Conservation (phyloP, 2,888 invertebrate genomes). For the Pegoplata infirma region DNA sequence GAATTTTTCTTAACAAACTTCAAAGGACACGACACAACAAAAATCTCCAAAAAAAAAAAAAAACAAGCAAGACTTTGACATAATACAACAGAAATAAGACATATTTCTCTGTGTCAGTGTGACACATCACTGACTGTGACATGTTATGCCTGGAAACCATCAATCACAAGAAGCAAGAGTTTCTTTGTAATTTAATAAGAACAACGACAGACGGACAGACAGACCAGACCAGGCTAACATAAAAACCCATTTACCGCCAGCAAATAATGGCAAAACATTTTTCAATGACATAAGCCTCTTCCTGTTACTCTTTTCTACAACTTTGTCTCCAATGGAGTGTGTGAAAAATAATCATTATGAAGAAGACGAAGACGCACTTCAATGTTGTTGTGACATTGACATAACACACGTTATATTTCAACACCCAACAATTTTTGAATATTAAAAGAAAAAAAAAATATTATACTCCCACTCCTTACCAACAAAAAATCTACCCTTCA, state of each 20-base stretch:
- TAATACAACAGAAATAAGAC: neutral
- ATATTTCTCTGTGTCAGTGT: constrained; percentile 48
- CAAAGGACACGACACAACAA: neutral
- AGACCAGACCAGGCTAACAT: constrained; percentile 29
- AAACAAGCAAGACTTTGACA: neutral
- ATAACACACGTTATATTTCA: constrained; percentile 67
- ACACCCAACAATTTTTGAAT: constrained; percentile 27
- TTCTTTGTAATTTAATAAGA: neutral
- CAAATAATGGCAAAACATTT: constrained; percentile 58
- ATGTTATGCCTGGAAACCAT: constrained; percentile 43
- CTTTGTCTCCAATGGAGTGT: too few relatives aligned
- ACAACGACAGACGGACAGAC: neutral
- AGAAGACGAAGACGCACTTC: constrained; percentile 51
- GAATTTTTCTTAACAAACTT: neutral
- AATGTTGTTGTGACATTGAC: constrained; percentile 64
- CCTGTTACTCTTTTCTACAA: neutral
- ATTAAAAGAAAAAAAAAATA: neutral
- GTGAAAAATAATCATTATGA: constrained; percentile 45
- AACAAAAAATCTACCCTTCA: neutral
- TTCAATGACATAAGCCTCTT: constrained; percentile 23
- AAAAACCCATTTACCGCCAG: constrained; percentile 61
- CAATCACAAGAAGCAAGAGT: constrained; percentile 41
- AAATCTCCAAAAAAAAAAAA: neutral
- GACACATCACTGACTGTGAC: constrained; percentile 44
- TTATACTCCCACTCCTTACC: neutral